phyloP scores from a whole-genome alignment of 2,113 vertebrate genomes.

The western clawed frog (Xenopus tropicalis) region UCB_Xtro_10.0 CM004444.2:3841501-3842000 shows the following conservation, averaged over 20 bases:
- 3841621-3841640: neutral
- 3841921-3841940: constrained; percentile 76
- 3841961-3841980: constrained; percentile 86
- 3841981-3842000: constrained; percentile 85
- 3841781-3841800: constrained; percentile 60
- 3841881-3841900: constrained; percentile 66
- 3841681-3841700: too few relatives aligned
- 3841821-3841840: constrained; percentile 52
- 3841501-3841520: too few relatives aligned
- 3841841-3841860: constrained; percentile 60
- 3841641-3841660: too few relatives aligned
- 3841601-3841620: neutral
- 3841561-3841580: neutral
- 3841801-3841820: constrained; percentile 58
- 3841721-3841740: constrained; percentile 1
- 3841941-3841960: constrained; percentile 80
- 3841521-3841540: neutral
- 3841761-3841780: constrained; percentile 49
- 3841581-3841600: neutral
- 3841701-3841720: too few relatives aligned
- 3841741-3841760: constrained; percentile 22
- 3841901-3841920: constrained; percentile 76
- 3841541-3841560: neutral
- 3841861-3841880: constrained; percentile 66
- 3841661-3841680: too few relatives aligned